Evolutionary conservation across 2,113 vertebrate genomes (phyloP).

Genomic region (Sardina pilchardus): DNA sequence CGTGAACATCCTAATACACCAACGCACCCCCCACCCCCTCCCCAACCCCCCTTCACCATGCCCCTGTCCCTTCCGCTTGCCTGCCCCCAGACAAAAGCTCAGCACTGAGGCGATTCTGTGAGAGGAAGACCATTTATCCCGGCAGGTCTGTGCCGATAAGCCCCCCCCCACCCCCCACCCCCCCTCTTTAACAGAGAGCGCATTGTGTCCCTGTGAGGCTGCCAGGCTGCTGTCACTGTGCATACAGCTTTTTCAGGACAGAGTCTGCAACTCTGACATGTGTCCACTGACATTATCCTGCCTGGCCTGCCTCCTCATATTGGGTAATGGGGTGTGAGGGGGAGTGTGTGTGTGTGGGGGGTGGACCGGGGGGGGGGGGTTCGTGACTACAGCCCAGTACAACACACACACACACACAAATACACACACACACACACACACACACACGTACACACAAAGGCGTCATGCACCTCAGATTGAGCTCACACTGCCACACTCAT

Average conservation of each 20-base stretch:
- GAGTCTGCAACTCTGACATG: slow-evolving; percentile 69
- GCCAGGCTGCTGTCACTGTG: slow-evolving; percentile 59
- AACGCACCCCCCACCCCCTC: not conserved
- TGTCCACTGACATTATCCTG: slow-evolving; percentile 70
- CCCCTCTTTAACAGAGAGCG: slow-evolving; percentile 47
- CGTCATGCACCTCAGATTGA: not conserved
- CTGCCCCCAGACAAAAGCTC: slow-evolving; percentile 60
- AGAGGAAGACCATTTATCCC: slow-evolving; percentile 68
- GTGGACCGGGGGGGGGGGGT: slow-evolving; percentile 51
- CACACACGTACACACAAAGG: not conserved
- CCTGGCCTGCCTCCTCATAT: slow-evolving; percentile 55
- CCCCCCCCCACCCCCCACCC: slow-evolving; percentile 33
- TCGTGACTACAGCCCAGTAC: not conserved
- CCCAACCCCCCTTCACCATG: slow-evolving; percentile 26
- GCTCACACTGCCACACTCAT: not conserved
- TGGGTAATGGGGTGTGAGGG: slow-evolving; percentile 70
- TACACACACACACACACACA: not conserved
- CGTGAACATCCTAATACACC: slow-evolving; percentile 6
- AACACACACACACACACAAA: not conserved
- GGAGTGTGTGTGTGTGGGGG: slow-evolving; percentile 55
- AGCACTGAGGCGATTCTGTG: slow-evolving; percentile 61
- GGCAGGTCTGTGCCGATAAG: slow-evolving; percentile 59
- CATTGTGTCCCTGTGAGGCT: slow-evolving; percentile 55
- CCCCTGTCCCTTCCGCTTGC: slow-evolving; percentile 34
- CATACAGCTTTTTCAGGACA: slow-evolving; percentile 69